These are phyloP conservation scores for Lysandra coridon DNA, from an alignment of 2,888 invertebrate species.

Conservation along the genomic window DNA sequence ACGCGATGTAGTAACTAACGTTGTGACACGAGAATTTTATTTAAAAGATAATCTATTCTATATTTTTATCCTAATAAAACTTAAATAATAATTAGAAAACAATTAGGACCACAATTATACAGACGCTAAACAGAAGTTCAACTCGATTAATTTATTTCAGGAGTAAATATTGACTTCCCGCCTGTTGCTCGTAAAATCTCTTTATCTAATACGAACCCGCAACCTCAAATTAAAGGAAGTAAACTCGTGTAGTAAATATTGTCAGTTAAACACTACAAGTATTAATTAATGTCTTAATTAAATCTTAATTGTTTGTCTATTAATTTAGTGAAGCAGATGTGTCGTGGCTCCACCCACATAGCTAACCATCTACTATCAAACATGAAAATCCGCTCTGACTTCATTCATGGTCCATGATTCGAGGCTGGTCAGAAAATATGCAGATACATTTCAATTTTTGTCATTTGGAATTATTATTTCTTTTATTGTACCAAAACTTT, in stretches of 20 bases:
- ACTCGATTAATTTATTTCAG: neutral
- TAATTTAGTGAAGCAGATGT: neutral
- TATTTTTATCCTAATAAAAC: neutral
- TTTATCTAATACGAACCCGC: neutral
- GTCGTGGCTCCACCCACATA: neutral
- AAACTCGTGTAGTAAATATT: neutral
- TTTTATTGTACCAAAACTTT: no score
- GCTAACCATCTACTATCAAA: no score
- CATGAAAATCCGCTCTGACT: neutral
- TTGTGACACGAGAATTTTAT: no score
- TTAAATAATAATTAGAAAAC: neutral
- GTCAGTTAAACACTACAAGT: neutral
- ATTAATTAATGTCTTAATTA: constrained; percentile 1
- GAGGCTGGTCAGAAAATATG: no score
- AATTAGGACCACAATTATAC: neutral
- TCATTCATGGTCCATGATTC: no score
- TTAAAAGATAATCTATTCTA: no score
- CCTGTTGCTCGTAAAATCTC: constrained; percentile 5
- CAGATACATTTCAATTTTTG: no score
- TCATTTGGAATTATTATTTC: no score
- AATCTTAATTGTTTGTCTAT: neutral
- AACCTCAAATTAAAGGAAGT: constrained; percentile 3
- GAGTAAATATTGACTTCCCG: neutral
- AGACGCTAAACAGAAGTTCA: neutral
- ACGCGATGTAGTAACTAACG: no score